These are phyloP conservation scores for Trinectes maculatus DNA, from an alignment of 2,113 vertebrate species.

Conservation along the genomic window DNA sequence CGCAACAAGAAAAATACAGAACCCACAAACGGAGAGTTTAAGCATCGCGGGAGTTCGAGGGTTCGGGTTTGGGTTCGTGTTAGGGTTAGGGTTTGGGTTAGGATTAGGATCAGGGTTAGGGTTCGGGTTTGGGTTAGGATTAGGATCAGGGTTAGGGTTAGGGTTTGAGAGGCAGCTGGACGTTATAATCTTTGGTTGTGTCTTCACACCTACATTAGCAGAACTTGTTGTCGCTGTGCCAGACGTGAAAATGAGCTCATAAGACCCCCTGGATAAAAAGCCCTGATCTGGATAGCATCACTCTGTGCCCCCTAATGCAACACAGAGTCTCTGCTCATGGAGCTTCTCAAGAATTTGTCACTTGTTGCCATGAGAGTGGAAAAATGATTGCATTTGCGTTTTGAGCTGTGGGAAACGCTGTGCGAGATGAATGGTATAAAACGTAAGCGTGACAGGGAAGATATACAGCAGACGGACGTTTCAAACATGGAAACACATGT, in stretches of 20 bases:
- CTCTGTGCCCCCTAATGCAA: accelerated
- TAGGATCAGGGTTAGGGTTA: no score
- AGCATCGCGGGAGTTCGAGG: no score
- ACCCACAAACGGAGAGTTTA: no score
- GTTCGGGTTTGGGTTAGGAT: no score
- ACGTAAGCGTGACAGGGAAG: neutral
- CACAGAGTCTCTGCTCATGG: slow-evolving; percentile 26
- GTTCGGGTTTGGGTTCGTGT: no score
- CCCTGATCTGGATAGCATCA: slow-evolving; percentile 20
- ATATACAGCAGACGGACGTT: neutral
- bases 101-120: no score
- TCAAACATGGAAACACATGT: neutral
- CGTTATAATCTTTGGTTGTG: no score
- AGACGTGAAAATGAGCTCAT: slow-evolving; percentile 28
- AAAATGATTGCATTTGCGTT: no score
- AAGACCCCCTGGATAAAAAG: neutral
- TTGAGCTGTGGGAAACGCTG: neutral
- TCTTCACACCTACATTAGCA: no score
- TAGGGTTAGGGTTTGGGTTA: no score
- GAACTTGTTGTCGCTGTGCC: neutral
- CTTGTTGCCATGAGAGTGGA: slow-evolving; percentile 7
- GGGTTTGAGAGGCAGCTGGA: no score
- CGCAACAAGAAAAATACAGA: no score
- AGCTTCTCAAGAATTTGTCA: slow-evolving; percentile 19
- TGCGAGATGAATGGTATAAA: neutral